Percentiles rank a stretch among this genome's conserved stretches.
These are phyloP conservation scores for Palaemon carinicauda DNA, from an alignment of 1,140 invertebrate genomes.

Conservation along the genomic window DNA sequence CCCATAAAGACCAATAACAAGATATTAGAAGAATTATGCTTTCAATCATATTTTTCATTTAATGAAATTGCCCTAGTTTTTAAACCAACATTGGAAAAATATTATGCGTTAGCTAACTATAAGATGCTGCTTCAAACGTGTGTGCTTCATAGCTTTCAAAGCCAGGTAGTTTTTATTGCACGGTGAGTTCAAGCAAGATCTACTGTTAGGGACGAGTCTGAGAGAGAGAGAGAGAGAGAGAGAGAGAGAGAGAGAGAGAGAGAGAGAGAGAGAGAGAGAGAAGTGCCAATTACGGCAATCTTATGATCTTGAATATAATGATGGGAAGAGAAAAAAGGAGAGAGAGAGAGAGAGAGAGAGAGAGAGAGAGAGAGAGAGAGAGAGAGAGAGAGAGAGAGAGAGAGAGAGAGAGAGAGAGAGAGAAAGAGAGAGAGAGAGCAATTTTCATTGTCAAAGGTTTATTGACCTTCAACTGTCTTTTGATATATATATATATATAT, in stretches of 20 bases:
- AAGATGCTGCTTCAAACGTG: too few relatives aligned
- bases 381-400: too few relatives aligned
- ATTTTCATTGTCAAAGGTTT: too few relatives aligned
- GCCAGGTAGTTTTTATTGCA: background rate
- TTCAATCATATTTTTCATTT: too few relatives aligned
- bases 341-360: background rate
- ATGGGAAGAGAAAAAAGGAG: background rate
- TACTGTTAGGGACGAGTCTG: background rate
- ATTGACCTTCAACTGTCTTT: background rate
- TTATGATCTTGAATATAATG: background rate
- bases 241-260: background rate
- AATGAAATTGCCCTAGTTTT: too few relatives aligned
- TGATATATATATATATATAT: background rate
- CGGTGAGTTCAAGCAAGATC: background rate
- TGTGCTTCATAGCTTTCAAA: too few relatives aligned
- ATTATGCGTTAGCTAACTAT: too few relatives aligned
- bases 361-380: constrained; percentile 2
- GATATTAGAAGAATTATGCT: too few relatives aligned
- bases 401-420: too few relatives aligned
- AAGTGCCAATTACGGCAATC: background rate
- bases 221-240: background rate
- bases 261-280: background rate
- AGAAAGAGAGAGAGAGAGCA: too few relatives aligned
- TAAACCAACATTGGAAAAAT: too few relatives aligned
- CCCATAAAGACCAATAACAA: too few relatives aligned